phyloP scores from a whole-genome alignment of 2,888 invertebrate species.

The Frankliniella intonsa region DNA sequence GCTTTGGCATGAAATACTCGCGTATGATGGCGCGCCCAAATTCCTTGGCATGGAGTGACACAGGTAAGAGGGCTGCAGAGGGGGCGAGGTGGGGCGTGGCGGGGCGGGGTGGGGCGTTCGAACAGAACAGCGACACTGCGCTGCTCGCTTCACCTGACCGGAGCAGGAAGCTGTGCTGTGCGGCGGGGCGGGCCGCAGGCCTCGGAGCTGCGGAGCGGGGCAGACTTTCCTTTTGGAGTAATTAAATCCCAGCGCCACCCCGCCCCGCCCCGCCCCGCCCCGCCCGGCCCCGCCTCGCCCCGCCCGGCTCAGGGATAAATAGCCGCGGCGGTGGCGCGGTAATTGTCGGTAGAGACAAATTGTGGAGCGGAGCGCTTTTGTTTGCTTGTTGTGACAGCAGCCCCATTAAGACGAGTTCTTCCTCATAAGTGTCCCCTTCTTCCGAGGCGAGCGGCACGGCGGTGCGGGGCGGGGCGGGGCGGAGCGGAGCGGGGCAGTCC shows the following conservation, averaged over 20 bases:
- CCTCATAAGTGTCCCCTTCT: constrained; percentile 15
- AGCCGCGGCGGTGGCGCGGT: background rate
- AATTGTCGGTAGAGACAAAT: constrained; percentile 21
- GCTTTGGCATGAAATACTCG: no score
- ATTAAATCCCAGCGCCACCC: background rate
- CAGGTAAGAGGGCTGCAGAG: no score
- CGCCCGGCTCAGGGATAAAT: background rate
- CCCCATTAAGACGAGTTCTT: constrained; percentile 13
- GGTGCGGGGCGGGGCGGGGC: background rate
- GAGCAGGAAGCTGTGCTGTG: no score
- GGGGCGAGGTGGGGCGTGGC: no score
- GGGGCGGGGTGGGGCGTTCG: no score
- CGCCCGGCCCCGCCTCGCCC: background rate
- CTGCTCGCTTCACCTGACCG: no score
- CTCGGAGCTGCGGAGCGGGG: background rate
- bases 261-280: background rate
- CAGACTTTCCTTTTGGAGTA: constrained; percentile 4
- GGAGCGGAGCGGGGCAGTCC: background rate
- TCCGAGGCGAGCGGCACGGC: background rate
- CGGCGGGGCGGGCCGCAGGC: background rate
- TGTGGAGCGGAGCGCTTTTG: constrained; percentile 13
- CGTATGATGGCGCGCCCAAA: no score
- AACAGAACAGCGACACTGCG: no score
- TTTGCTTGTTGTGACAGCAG: constrained; percentile 16
- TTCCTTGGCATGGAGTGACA: no score